Base-by-base conservation (phyloP, 2,888 invertebrate genomes). In the Ashinkailepas kermadecensis region DNA sequence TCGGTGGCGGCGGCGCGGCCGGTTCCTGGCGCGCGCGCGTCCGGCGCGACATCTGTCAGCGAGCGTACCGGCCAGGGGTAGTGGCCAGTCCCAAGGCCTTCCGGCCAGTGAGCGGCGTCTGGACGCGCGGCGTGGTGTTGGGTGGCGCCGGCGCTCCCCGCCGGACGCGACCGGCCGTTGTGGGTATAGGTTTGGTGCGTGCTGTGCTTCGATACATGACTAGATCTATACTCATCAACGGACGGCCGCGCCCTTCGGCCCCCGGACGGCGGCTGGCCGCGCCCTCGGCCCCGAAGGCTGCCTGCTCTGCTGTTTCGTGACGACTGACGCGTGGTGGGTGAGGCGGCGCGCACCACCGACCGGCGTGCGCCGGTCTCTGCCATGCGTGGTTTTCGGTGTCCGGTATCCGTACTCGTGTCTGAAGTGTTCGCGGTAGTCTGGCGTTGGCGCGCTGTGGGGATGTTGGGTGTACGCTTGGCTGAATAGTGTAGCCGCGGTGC, bases 171-270 rank as follows among this genome's bases (percentile, higher is more conserved):
- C 74, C 23, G 15, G 58, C 79, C 79, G 79, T 79, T 79, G 79
- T 79, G 79, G 79, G 79, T 79, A 79, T 79, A 79, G 79, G 79
- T 79, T 79, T 79, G 58, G 79, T 79, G 79, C 79, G 79, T 79
- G 79, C 23, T 79, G 57, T 21, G 11, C 54, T 79, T 57, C 2
- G 79, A 79, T 25, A 59, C 79, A 79, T 79, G 79, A 79, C 79
- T 79, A 79, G 79, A 79, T 79, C 79, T 79, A 79, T 79, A 79
- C 79, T 79, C 79, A 79, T 58, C 79, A 79, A 79, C 54, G 79
- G 79, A 79, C 58, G 58, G 58, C 21, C 54, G 74, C 18, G 74
- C 2, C 12, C 12, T 25, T 11, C 12, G 59, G 59, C 39, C 39
- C 39, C 39, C 39, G 39, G 39, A 39, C 39, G 39, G 39, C 39